These are phyloP conservation scores for Peromyscus polionotus DNA, from an alignment of 2,113 vertebrate genomes.

Conservation along the genomic window DNA sequence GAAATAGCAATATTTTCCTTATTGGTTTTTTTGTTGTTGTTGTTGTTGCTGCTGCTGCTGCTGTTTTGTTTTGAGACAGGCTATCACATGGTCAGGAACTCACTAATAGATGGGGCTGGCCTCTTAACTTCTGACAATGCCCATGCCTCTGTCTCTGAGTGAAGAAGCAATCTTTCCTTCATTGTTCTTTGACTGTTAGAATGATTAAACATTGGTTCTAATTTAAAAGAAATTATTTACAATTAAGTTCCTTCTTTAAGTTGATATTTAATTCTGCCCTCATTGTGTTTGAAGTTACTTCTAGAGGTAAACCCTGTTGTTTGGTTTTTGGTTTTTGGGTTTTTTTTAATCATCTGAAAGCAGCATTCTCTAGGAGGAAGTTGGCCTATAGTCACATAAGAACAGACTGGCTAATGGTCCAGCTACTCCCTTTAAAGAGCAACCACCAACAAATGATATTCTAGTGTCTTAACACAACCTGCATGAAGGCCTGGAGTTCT, in stretches of 20 bases:
- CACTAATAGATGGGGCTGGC: background rate
- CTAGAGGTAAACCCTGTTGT: background rate
- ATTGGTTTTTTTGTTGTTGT: background rate
- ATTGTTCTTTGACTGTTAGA: background rate
- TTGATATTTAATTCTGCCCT: background rate
- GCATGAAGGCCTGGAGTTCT: background rate
- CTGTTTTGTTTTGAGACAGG: background rate
- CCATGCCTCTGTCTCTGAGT: background rate
- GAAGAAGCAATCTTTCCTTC: background rate
- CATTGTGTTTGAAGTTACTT: background rate
- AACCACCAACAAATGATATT: background rate
- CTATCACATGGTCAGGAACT: background rate
- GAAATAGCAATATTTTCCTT: background rate
- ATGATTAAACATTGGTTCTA: background rate
- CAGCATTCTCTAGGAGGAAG: background rate
- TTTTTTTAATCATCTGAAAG: background rate
- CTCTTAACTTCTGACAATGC: background rate
- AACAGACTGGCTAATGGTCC: background rate
- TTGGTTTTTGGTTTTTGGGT: background rate
- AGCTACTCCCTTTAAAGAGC: background rate
- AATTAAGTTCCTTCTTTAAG: conserved; percentile 8
- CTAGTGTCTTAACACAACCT: conserved; percentile 30
- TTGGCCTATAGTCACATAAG: background rate
- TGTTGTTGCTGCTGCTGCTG: background rate
- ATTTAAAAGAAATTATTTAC: conserved; percentile 6